Conservation (phyloP, 2,888 invertebrate genomes). For the Phragmatobia fuliginosa region DNA sequence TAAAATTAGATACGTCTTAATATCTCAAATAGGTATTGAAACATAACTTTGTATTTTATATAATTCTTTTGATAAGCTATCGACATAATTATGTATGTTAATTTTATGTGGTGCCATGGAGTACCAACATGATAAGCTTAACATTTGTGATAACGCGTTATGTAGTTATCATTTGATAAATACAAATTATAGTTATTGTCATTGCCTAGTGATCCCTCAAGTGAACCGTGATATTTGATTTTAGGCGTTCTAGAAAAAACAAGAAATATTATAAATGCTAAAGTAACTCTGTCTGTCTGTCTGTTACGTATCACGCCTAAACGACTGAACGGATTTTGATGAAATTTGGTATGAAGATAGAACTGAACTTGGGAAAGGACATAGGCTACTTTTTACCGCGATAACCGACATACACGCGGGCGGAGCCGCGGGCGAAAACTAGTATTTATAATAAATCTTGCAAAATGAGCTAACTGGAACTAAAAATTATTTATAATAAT, state of each 20-base stretch:
- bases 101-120: constrained; percentile 34
- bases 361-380: too few species aligned
- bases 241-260: background rate
- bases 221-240: background rate
- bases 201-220: background rate
- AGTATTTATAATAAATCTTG: too few species aligned
- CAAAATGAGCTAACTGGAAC: too few species aligned
- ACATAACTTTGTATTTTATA: background rate
- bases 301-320: too few species aligned
- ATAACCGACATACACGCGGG: too few species aligned
- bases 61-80: constrained; percentile 35
- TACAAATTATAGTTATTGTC: background rate
- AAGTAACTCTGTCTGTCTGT: too few species aligned
- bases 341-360: too few species aligned
- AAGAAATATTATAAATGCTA: background rate
- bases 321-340: too few species aligned
- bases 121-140: constrained; percentile 20
- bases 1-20: background rate
- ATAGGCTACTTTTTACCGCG: too few species aligned
- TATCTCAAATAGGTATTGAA: background rate
- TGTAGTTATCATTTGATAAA: background rate
- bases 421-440: too few species aligned
- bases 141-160: background rate
- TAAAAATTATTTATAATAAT: too few species aligned
- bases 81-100: constrained; percentile 19